phyloP scores from a whole-genome alignment of 2,113 vertebrate species.

The Vanacampus margaritifer region DNA sequence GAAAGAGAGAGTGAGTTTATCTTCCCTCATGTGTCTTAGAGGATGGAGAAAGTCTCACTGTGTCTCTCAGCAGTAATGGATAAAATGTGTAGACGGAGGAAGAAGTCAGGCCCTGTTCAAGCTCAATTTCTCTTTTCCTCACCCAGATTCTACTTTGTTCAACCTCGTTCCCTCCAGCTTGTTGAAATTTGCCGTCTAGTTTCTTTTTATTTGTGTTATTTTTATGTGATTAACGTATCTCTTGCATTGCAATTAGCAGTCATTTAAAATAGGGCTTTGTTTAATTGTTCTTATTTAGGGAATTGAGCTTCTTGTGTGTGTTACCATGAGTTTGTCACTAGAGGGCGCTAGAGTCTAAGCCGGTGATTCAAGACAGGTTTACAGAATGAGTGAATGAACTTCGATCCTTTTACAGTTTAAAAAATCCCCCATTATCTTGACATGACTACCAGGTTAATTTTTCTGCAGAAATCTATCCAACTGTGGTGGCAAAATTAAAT shows the following conservation, averaged over 20 bases:
- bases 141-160: neutral
- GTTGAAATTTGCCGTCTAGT: conserved; percentile 17
- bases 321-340: conserved; percentile 29
- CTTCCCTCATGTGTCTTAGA: conserved; percentile 32
- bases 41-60: conserved; percentile 52
- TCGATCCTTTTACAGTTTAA: too few relatives aligned
- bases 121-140: neutral
- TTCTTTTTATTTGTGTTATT: conserved; percentile 10
- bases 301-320: neutral
- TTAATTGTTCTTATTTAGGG: neutral
- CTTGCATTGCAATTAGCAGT: neutral
- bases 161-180: neutral
- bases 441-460: too few relatives aligned
- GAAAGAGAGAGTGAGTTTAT: conserved; percentile 29
- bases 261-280: conserved; percentile 13
- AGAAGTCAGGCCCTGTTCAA: conserved; percentile 10
- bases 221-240: neutral
- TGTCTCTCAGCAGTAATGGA: conserved; percentile 59
- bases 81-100: conserved; percentile 53
- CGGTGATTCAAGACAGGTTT: neutral
- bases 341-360: conserved; percentile 50
- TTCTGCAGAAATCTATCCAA: too few relatives aligned
- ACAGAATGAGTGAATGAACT: neutral
- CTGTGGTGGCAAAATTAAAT: too few relatives aligned
- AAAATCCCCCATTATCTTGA: too few relatives aligned